A percentile compares a stretch with the other conserved stretches of the same genome.
Conservation (phyloP, 2,113 vertebrate species). For the Donacobius atricapilla region DNA sequence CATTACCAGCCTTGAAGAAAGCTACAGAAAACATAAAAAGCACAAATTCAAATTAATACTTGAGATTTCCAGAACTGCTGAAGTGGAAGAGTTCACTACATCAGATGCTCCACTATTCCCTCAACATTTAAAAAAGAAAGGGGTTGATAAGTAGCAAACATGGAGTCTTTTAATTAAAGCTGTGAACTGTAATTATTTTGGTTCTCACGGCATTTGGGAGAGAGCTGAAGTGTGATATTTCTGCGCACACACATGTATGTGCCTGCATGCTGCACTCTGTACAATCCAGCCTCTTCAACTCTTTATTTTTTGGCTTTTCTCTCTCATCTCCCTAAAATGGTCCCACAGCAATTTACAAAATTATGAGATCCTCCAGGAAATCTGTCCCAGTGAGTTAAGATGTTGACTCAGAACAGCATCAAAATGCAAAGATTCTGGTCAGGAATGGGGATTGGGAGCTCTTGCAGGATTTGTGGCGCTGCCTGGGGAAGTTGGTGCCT, state of each 20-base stretch:
- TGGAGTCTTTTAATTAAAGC: neutral
- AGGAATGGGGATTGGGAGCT: neutral
- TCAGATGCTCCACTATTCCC: neutral
- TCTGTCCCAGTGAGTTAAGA: neutral
- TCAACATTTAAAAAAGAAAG: neutral
- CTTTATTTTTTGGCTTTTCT: neutral
- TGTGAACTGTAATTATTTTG: conserved; percentile 11
- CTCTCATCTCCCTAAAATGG: neutral
- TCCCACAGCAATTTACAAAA: neutral
- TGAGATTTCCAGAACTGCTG: neutral
- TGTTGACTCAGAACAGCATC: neutral
- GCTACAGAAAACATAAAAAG: neutral
- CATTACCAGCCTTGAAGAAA: neutral
- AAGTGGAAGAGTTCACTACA: neutral
- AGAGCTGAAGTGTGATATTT: neutral
- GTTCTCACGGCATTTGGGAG: neutral
- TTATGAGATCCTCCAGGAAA: neutral
- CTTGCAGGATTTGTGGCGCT: neutral
- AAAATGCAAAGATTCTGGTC: neutral
- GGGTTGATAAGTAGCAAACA: neutral
- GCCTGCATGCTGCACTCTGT: neutral
- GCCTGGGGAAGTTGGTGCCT: neutral
- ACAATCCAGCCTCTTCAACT: neutral
- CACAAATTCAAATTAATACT: neutral
- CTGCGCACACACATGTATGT: no score